These are phyloP conservation scores for Camponotus fellah DNA, from an alignment of 2,888 invertebrate species.

Conservation along the genomic window DNA sequence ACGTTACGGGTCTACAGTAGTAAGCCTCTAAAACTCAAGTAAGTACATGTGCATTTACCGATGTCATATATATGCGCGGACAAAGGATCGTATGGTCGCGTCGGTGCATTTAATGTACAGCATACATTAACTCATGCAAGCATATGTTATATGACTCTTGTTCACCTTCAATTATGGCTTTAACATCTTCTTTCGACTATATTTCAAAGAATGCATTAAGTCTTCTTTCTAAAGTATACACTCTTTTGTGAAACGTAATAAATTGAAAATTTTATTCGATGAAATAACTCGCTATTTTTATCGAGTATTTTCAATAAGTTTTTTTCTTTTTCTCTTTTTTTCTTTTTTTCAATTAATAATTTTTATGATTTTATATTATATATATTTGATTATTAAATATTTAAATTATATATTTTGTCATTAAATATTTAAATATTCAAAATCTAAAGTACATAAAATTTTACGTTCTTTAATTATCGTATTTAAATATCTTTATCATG, in stretches of 20 bases:
- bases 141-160: not conserved
- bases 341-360: not conserved
- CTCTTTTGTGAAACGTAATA: not conserved
- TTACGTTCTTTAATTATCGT: not conserved
- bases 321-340: not conserved
- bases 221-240: not conserved
- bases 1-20: constrained; percentile 94
- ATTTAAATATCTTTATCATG: not conserved
- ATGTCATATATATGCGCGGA: constrained; percentile 17
- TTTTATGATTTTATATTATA: not conserved
- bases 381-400: not conserved
- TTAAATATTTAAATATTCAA: not conserved
- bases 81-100: constrained; percentile 25
- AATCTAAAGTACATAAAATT: not conserved
- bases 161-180: constrained; percentile 14
- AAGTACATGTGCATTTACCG: constrained; percentile 82
- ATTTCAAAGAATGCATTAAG: constrained; percentile 26
- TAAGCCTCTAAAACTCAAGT: constrained; percentile 92
- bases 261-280: not conserved
- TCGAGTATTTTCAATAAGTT: not conserved
- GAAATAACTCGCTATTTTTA: not conserved
- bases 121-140: constrained; percentile 24
- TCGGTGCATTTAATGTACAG: constrained; percentile 35
- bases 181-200: constrained; percentile 12
- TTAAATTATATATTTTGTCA: not conserved